These are phyloP conservation scores for Euleptes europaea DNA, from an alignment of 2,113 vertebrate genomes.

Conservation along the genomic window DNA sequence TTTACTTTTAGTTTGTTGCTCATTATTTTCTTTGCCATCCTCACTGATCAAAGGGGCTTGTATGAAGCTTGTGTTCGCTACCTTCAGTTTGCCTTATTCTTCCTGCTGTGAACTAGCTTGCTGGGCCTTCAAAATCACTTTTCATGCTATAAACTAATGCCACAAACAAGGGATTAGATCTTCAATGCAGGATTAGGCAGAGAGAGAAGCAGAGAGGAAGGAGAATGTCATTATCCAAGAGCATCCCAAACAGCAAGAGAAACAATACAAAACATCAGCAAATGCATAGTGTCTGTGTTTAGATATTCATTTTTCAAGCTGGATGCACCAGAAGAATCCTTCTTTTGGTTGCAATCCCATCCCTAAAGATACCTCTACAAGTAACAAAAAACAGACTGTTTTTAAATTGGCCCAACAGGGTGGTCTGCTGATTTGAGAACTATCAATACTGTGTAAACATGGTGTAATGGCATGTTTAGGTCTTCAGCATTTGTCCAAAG, in stretches of 20 bases:
- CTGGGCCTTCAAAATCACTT: constrained; percentile 7
- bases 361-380: constrained; percentile 20
- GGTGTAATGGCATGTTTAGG: not conserved
- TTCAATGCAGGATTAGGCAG: constrained; percentile 15
- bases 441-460: not conserved
- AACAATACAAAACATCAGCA: constrained; percentile 5
- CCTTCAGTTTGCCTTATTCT: not conserved
- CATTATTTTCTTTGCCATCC: constrained; percentile 7
- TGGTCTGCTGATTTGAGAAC: not conserved
- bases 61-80: constrained; percentile 9
- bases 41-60: constrained; percentile 19
- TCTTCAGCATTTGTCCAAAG: no score
- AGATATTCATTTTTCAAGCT: constrained; percentile 39
- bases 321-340: constrained; percentile 3
- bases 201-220: constrained; percentile 14
- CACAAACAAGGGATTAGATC: constrained; percentile 23
- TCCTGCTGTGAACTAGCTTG: constrained; percentile 11
- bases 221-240: constrained; percentile 17
- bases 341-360: constrained; percentile 15
- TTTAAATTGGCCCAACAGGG: not conserved
- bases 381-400: not conserved
- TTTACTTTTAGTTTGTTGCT: constrained; percentile 42
- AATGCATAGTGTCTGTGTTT: constrained; percentile 27
- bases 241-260: constrained; percentile 40
- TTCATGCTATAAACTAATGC: constrained; percentile 5